Base-by-base conservation (phyloP, 2,113 vertebrate genomes). In the Tetrax tetrax region DNA sequence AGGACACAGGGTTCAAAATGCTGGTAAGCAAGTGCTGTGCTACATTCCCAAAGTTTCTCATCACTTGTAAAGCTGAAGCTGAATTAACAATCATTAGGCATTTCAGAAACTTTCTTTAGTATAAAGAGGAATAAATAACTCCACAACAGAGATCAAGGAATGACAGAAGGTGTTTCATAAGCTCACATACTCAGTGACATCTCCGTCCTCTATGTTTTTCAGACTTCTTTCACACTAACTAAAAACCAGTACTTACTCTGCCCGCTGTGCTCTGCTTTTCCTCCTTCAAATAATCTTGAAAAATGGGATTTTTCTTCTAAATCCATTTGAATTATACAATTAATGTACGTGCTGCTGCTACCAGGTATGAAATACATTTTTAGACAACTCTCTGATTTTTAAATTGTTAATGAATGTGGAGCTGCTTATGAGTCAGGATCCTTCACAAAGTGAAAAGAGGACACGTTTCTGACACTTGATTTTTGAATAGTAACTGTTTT, bases 1-100 rank as follows among this genome's bases (percentile, higher is more conserved):
- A 96, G 95, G 92, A 96, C 95, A 93, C 53, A n/a, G 83, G 57
- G 90, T 76, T 95, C 91, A 79, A 84, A 96, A 80, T 22, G 6
- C 74, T 54, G 54, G 80, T 91, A 87, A 92, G 83, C 83, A 95
- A 74, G 90, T 87, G 92, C 86, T 88, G 65, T 50, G 51, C 80
- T 89, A 37, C 37, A 24, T 92, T 91, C 86, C n/a, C 41, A 22
- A 87, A 64, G 48, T 71, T 95, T 75, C 63, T 81, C 31, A 72
- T 89, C 18, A 45, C 79, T 92, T 48, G 60, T 50, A 71, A 84
- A 89, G 80, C 61, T 92, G 50, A 88, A 80, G 28, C 31, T 74
- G 72, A 90, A 90, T 78, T 95, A 95, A 77, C n/a, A 87, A 70
- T 63, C 10, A 65, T 65, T n/a, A 90, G 56, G 13, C 28, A 50